phyloP scores from a whole-genome alignment of 2,888 invertebrate genomes.

The Caenorhabditis sp. region DNA sequence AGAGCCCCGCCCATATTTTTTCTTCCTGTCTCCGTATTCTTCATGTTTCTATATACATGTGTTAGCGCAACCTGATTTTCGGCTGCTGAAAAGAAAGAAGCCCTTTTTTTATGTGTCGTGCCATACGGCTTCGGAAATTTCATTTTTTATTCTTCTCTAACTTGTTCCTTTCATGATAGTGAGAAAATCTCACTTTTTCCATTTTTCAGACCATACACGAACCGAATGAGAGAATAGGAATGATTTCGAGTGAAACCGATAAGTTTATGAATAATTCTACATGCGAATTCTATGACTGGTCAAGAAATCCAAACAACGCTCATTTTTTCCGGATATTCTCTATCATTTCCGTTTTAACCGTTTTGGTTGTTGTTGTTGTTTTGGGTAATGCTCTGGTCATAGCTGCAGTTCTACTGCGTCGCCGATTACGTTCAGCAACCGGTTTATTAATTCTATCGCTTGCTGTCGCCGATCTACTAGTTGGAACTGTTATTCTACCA shows the following conservation, averaged over 20 bases:
- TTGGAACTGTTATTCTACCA: slow-evolving; percentile 92
- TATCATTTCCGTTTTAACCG: slow-evolving; percentile 69
- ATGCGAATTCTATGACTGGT: slow-evolving; percentile 67
- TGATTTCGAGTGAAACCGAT: not conserved
- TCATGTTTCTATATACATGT: not conserved
- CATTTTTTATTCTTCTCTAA: not conserved
- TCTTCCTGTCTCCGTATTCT: not conserved
- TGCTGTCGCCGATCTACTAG: slow-evolving; percentile 88
- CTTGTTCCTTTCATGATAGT: not conserved
- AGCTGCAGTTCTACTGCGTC: slow-evolving; percentile 68
- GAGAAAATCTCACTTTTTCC: not conserved
- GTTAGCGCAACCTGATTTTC: not conserved
- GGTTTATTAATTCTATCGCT: slow-evolving; percentile 95
- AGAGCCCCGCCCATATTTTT: not conserved
- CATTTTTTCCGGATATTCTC: slow-evolving; percentile 69
- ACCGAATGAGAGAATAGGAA: not conserved
- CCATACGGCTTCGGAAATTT: not conserved
- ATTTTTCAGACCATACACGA: not conserved
- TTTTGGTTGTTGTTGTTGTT: slow-evolving; percentile 69
- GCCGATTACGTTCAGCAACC: slow-evolving; percentile 84
- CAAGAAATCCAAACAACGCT: slow-evolving; percentile 65
- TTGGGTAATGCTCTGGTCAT: slow-evolving; percentile 70
- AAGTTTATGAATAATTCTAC: slow-evolving; percentile 20
- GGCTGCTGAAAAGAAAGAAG: not conserved
- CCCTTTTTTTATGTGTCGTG: not conserved